Conservation (phyloP, 2,113 vertebrate genomes). For the Heteronetta atricapilla region DNA sequence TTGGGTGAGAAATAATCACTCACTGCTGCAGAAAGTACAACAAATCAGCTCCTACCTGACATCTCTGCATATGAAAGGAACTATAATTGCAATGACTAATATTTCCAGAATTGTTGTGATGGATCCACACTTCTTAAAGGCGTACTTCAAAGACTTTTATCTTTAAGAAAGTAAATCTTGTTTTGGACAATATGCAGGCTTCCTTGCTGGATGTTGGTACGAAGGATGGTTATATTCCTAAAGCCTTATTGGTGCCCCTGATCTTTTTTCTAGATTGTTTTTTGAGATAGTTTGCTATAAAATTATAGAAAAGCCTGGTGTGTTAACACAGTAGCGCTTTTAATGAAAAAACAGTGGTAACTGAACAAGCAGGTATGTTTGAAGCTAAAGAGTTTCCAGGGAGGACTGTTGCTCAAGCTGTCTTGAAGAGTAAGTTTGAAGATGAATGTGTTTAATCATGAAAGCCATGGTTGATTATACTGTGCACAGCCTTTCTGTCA, state of each 20-base stretch:
- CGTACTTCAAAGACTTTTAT: not conserved
- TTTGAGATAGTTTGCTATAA: not conserved
- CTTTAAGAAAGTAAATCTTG: not conserved
- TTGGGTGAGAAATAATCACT: slow-evolving; percentile 3
- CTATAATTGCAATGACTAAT: slow-evolving; percentile 4
- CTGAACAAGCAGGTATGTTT: not conserved
- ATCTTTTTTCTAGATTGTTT: not conserved
- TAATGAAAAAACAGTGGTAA: not conserved
- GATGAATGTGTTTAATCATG: not conserved
- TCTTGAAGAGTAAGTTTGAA: not conserved
- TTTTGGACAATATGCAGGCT: not conserved
- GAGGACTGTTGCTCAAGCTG: not conserved
- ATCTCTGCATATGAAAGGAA: not conserved
- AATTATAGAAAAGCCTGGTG: not conserved
- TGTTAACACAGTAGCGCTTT: not conserved
- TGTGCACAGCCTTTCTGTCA: not conserved
- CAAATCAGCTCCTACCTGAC: not conserved
- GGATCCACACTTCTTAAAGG: not conserved
- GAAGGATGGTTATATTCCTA: not conserved
- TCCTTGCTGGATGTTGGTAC: not conserved
- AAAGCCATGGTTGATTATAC: not conserved
- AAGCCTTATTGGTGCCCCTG: not conserved
- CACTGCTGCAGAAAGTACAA: not conserved
- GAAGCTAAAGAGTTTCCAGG: not conserved
- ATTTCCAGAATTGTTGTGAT: not conserved